Evolutionary conservation across 2,888 invertebrate species (phyloP), one percentile per base, ranked within the genome.

Genomic region (Pandemis heparana): DNA sequence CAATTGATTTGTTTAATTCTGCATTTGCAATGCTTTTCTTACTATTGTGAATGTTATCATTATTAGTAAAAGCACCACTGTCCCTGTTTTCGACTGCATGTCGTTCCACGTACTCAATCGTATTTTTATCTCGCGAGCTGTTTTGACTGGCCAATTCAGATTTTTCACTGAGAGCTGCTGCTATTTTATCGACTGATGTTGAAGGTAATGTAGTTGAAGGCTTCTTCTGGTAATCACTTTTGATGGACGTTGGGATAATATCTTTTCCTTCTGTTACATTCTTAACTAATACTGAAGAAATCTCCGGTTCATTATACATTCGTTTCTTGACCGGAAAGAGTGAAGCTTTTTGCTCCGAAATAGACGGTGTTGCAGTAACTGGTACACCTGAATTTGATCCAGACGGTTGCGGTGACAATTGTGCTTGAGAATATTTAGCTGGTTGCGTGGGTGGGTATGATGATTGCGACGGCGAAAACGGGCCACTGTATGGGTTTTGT

Each of bases 311-410:
- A 82, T 92, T 95, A 78, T 96, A 96, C 48, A 92, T 94, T 56
- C 96, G 91, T 83, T 96, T 96, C 82, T 96, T 96, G 51, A 96
- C 96, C 10, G 96, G 96, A 81, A 95, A 96, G 39, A 95, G 86
- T 18, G 95, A 81, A 60, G 89, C 80, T 83, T 94, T 92, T 8
- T 92, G 81, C 64, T 92, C 89, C 38, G 87, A 74, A 48, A 85
- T 75, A 41, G 83, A 75, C 71, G 83, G 85, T 18, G 94, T 77
- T 77, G 85, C 81, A 81, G 79, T 83, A 18, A 81, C 70, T 10
- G 87, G 79, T 4, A 85, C 82, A 7, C 77, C 77, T 56, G 78
- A 76, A 74, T 80, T 82, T 38, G 86, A 69, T n/a, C 81, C 74
- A 8, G 82, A 77, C 0, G 88, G 81, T 77, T 87, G 87, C 10